Percentiles rank a stretch among this genome's conserved stretches.
phyloP scores from a whole-genome alignment of 2,888 invertebrate genomes.

The Macropis europaea region DNA sequence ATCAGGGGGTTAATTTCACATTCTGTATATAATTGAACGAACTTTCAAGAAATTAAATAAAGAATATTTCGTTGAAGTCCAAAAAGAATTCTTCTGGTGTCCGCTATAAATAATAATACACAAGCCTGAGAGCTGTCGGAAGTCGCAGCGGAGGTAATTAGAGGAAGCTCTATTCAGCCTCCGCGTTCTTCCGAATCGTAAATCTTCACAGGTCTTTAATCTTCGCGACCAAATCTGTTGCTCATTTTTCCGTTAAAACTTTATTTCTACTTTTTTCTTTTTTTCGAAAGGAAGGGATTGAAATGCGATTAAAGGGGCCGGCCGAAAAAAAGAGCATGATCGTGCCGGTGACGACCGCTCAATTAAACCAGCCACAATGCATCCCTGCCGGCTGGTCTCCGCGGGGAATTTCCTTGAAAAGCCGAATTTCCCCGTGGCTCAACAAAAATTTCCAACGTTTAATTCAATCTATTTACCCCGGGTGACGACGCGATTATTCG shows the following conservation, averaged over 20 bases:
- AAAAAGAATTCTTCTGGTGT: background rate
- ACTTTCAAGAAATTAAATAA: too few species aligned
- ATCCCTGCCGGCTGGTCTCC: background rate
- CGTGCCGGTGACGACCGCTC: background rate
- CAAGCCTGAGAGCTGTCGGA: background rate
- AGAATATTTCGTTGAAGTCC: too few species aligned
- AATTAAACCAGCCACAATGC: conserved; percentile 7
- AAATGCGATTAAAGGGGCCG: background rate
- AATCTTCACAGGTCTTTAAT: conserved; percentile 65
- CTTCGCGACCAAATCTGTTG: conserved; percentile 1
- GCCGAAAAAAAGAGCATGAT: background rate
- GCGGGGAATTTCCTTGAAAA: background rate
- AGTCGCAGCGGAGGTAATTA: conserved; percentile 50
- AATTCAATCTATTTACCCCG: background rate
- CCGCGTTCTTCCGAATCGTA: conserved; percentile 55
- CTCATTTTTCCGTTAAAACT: conserved; percentile 34
- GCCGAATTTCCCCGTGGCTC: background rate
- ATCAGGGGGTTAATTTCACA: too few species aligned
- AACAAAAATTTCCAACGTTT: background rate
- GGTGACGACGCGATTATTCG: background rate
- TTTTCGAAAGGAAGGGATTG: too few species aligned
- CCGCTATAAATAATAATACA: background rate
- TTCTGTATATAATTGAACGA: too few species aligned
- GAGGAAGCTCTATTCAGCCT: conserved; percentile 38
- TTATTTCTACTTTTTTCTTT: background rate